Percentiles rank a stretch among this genome's conserved stretches.
Evolutionary conservation across 2,797 vertebrate genomes (phyloP).

Genomic region (Tinamus major): DNA sequence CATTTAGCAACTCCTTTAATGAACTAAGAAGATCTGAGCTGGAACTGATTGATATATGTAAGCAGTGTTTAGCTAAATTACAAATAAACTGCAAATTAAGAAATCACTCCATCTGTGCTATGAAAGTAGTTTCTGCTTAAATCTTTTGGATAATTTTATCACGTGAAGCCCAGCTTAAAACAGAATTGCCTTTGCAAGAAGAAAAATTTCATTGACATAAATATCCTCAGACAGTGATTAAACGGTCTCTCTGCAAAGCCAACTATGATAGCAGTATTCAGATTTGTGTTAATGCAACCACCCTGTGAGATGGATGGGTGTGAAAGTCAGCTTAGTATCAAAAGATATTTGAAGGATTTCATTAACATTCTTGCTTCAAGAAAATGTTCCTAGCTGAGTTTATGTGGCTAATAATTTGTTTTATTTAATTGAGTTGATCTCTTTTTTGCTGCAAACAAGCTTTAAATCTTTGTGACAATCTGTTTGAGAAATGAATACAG

Average conservation of each 20-base stretch:
- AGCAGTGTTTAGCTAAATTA: slow-evolving; percentile 11
- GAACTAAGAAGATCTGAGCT: background rate
- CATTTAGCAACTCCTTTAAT: background rate
- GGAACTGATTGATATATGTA: background rate
- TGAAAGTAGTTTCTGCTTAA: slow-evolving; percentile 19
- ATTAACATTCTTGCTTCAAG: background rate
- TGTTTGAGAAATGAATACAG: slow-evolving; percentile 29
- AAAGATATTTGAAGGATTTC: background rate
- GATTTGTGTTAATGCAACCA: background rate
- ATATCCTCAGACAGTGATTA: slow-evolving; percentile 24
- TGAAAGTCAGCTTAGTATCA: background rate
- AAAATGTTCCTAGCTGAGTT: background rate
- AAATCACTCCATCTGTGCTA: background rate
- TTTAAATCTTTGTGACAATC: background rate
- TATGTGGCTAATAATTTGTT: background rate
- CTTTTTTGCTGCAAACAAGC: background rate
- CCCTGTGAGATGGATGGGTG: background rate
- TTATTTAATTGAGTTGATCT: slow-evolving; percentile 10
- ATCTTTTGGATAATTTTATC: background rate
- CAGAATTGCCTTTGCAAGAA: slow-evolving; percentile 10
- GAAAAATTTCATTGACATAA: background rate
- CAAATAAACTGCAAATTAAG: slow-evolving; percentile 31
- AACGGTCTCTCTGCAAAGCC: background rate
- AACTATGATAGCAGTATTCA: background rate
- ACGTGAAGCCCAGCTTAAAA: slow-evolving; percentile 12